Conservation (phyloP, 2,797 vertebrate species). For the Hapalemur alaotrensis region DNA sequence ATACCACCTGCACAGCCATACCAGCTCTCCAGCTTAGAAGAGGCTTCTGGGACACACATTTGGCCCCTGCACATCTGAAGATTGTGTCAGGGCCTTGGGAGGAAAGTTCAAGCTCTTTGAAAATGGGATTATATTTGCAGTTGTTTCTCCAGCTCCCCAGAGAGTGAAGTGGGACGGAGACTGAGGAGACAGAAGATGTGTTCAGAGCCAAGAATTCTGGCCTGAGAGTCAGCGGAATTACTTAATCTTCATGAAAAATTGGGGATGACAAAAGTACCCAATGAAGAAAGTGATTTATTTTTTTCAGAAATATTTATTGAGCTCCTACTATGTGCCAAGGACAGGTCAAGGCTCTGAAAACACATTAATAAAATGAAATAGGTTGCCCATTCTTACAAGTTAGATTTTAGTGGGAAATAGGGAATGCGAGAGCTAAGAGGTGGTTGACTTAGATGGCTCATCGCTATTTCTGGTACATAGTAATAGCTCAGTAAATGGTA, state of each 20-base stretch:
- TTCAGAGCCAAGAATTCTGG: background rate
- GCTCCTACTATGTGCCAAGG: background rate
- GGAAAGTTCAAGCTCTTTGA: slow-evolving; percentile 9
- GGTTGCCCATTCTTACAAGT: background rate
- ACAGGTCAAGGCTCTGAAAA: background rate
- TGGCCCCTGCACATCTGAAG: background rate
- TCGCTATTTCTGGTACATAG: background rate
- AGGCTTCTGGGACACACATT: slow-evolving; percentile 5
- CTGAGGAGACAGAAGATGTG: background rate
- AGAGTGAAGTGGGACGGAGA: background rate
- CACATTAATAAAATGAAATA: background rate
- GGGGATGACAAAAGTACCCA: background rate
- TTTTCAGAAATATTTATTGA: slow-evolving; percentile 20
- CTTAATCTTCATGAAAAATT: background rate
- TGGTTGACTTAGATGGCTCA: background rate
- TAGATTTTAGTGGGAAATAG: background rate
- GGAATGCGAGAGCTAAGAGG: background rate
- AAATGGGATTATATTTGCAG: slow-evolving; percentile 20
- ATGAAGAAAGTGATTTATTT: background rate
- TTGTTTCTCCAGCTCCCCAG: background rate
- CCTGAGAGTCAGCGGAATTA: background rate
- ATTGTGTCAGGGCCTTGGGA: background rate
- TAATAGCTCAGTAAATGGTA: background rate
- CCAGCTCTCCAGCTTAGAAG: background rate
- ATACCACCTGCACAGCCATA: background rate